These are phyloP conservation scores for Ondatra zibethicus DNA, from an alignment of 2,113 vertebrate species.

Conservation along the genomic window DNA sequence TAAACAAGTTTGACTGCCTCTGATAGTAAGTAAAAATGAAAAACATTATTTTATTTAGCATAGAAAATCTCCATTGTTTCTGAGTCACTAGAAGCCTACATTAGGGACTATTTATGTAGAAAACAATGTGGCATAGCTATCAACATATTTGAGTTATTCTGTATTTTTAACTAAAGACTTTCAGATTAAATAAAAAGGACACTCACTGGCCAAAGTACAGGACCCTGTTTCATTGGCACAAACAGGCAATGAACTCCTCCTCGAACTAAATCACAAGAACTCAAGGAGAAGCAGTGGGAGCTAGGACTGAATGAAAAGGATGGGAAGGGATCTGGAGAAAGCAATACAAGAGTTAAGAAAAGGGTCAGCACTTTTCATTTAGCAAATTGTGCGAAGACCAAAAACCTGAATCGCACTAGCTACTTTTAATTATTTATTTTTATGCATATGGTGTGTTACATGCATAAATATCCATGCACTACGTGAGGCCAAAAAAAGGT, in stretches of 20 bases:
- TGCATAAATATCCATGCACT: not conserved
- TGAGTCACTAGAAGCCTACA: not conserved
- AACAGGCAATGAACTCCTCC: not conserved
- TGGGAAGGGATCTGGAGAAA: not conserved
- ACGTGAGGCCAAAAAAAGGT: not conserved
- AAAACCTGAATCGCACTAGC: not conserved
- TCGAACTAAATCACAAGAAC: not conserved
- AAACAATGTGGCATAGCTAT: constrained; percentile 5
- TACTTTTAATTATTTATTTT: not conserved
- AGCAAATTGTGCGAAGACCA: constrained; percentile 17
- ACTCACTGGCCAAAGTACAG: not conserved
- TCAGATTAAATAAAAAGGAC: constrained; percentile 31
- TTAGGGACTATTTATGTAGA: constrained; percentile 14
- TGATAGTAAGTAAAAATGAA: not conserved
- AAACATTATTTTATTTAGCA: constrained; percentile 37
- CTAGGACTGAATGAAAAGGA: not conserved
- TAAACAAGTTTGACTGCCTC: not conserved
- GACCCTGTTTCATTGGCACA: not conserved
- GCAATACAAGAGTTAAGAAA: not conserved
- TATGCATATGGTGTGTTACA: not conserved
- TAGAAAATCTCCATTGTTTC: not conserved
- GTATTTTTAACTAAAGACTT: constrained; percentile 35
- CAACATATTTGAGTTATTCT: not conserved
- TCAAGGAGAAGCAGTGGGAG: not conserved
- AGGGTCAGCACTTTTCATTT: not conserved